Evolutionary conservation across 64 coral and sea anemone species (phyloP), one percentile per base, ranked within the genome.

Genomic region (Montipora sp.): DNA sequence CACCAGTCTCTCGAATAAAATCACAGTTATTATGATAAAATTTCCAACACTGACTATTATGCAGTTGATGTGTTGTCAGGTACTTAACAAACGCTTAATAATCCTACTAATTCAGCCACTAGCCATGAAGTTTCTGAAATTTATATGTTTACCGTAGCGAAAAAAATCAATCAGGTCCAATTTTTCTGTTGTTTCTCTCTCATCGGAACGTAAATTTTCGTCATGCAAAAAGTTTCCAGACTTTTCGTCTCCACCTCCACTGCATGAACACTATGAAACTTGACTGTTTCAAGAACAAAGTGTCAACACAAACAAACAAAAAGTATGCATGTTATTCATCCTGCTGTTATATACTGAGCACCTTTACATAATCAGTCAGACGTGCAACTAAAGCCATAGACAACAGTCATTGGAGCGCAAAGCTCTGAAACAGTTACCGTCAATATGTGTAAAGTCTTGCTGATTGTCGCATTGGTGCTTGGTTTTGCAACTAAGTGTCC

Each of bases 281-380:
- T 78, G 11, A 72, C 47, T 71, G 63, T 7, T 85, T 72, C 82
- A 8, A 85, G 65, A 85, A 85, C 13, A 14, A 15, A 63, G 14
- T 85, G 82, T 50, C 18, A 63, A 71, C 46, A 22, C 12, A 85
- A n/a, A 70, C 75, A 45, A 44, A 63, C 18, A 45, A 36, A 82
- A 57, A 51, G 18, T 68, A 9, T 47, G 82, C 19, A 4, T 21
- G 12, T 5, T 8, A 43, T 7, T 19, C 18, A 78, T 48, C 10
- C 19, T 4, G 5, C 45, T 27, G 66, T 72, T 15, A 66, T 49
- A 71, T 19, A 44, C 45, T 24, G 44, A 50, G 45, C 47, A 18
- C 65, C 45, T 71, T 23, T 16, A 5, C 1, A 48, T 11, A 50
- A 44, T 22, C 65, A 19, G 19, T 59, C 65, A 85, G 65, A 48